Evolutionary conservation across 2,888 invertebrate species (phyloP), one percentile per base, ranked within the genome.

Genomic region (Scaptomyza flava): DNA sequence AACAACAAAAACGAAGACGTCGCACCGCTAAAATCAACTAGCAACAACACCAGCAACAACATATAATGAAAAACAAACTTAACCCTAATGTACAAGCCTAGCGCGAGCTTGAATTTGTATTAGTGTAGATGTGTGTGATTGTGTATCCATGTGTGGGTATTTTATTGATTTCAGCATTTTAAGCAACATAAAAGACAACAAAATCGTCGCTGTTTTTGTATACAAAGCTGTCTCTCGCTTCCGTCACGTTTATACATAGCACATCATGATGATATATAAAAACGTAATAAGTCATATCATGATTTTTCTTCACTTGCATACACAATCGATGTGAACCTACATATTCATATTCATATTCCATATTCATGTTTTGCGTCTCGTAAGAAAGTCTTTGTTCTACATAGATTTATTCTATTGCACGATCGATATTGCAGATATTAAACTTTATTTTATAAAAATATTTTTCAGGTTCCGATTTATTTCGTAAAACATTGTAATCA

Each of bases 21-120:
- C 58, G 41, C 47, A 51, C 59, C 34, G 56, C 62, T 57, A 33
- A 41, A 57, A 65, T 51, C 56, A 70, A 48, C 57, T 64, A 45
- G 51, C 36, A 72, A 56, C 63, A 58, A 45, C 47, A 64, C 11
- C 58, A 76, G 52, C 34, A 51, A 23, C 23, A 23, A 23, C 23
- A 23, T 23, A 38, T 20, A 48, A 62, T 56, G 54, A 66, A 77
- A 76, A 66, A 57, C 72, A 65, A 57, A 79, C 70, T 59, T 62
- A 77, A 76, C 83, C 76, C 80, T 82, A 82, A 82, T 77, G 72
- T 66, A 73, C 77, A 79, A 76, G 77, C 79, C 72, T 79, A 82
- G 68, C 80, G 78, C 80, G 80, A 82, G 86, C 75, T 79, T 63
- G 14, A 63, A 38, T 68, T 58, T 43, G 53, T 48, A 59, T 31